Evolutionary conservation across 2,797 vertebrate genomes (phyloP).

Genomic region (Phataginus tetradactyla): DNA sequence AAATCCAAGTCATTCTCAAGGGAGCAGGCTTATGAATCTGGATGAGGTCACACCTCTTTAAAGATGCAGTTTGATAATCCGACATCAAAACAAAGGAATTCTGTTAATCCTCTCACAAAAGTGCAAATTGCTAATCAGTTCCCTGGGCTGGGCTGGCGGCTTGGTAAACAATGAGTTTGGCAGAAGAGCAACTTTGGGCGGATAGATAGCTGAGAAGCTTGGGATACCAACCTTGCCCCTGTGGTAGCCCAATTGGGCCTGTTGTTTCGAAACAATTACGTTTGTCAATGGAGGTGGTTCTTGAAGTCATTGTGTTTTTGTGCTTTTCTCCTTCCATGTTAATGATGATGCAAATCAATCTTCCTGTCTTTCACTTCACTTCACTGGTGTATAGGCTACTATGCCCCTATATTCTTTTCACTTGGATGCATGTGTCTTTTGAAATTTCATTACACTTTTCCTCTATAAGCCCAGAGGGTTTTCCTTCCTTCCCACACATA

Average conservation of each 20-base stretch:
- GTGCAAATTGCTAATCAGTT: slow-evolving; percentile 69
- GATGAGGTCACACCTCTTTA: slow-evolving; percentile 67
- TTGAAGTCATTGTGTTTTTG: neutral
- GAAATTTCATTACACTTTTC: slow-evolving; percentile 67
- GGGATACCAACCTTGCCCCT: slow-evolving; percentile 44
- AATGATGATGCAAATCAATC: slow-evolving; percentile 64
- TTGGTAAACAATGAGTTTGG: slow-evolving; percentile 65
- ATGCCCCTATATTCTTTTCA: slow-evolving; percentile 52
- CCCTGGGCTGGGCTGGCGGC: slow-evolving; percentile 61
- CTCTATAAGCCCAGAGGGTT: slow-evolving; percentile 51
- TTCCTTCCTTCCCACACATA: slow-evolving; percentile 52
- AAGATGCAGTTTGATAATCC: slow-evolving; percentile 74
- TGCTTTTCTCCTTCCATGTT: slow-evolving; percentile 57
- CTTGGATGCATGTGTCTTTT: slow-evolving; percentile 64
- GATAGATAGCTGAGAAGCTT: slow-evolving; percentile 50
- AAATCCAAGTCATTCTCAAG: slow-evolving; percentile 70
- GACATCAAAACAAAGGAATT: slow-evolving; percentile 74
- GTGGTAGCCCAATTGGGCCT: slow-evolving; percentile 62
- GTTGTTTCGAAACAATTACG: slow-evolving; percentile 56
- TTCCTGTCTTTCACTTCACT: slow-evolving; percentile 33
- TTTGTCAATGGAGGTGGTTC: slow-evolving; percentile 65
- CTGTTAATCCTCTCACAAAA: slow-evolving; percentile 69
- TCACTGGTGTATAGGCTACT: slow-evolving; percentile 16
- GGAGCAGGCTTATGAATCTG: slow-evolving; percentile 55
- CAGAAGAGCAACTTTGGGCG: slow-evolving; percentile 62